A percentile compares a stretch with the other conserved stretches of the same genome.
Conservation (phyloP, 2,888 invertebrate genomes). For the Drosophila neoperkinsi region DNA sequence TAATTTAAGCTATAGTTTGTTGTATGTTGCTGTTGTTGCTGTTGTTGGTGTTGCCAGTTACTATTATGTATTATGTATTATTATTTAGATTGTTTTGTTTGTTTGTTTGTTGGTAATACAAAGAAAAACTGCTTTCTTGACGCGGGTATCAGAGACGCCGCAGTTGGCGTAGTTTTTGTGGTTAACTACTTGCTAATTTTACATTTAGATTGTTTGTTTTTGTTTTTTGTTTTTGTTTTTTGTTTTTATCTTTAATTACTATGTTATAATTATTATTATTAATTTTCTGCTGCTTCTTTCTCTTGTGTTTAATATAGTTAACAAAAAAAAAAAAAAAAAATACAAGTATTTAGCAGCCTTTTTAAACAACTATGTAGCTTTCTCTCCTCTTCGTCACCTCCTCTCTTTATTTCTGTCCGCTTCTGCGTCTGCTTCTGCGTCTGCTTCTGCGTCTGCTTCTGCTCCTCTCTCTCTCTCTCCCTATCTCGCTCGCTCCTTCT, state of each 20-base stretch:
- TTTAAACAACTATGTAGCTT: slow-evolving; percentile 70
- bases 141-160: slow-evolving; percentile 35
- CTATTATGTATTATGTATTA: slow-evolving; percentile 36
- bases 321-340: slow-evolving; percentile 66
- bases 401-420: slow-evolving; percentile 1
- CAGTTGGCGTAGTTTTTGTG: slow-evolving; percentile 24
- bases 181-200: slow-evolving; percentile 69
- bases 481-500: background rate
- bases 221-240: slow-evolving; percentile 9
- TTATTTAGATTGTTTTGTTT: slow-evolving; percentile 25
- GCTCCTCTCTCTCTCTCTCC: background rate
- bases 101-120: slow-evolving; percentile 50
- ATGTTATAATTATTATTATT: slow-evolving; percentile 49
- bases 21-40: slow-evolving; percentile 5
- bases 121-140: slow-evolving; percentile 52
- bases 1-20: slow-evolving; percentile 41
- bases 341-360: slow-evolving; percentile 64
- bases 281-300: slow-evolving; percentile 50
- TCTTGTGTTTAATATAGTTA: slow-evolving; percentile 59
- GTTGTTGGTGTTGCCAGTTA: slow-evolving; percentile 16
- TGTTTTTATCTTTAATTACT: slow-evolving; percentile 13
- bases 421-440: slow-evolving; percentile 6
- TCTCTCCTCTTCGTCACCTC: slow-evolving; percentile 10
- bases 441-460: background rate
- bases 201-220: slow-evolving; percentile 49